phyloP scores from a whole-genome alignment of 2,113 vertebrate species.

The Saguinus midas region DNA sequence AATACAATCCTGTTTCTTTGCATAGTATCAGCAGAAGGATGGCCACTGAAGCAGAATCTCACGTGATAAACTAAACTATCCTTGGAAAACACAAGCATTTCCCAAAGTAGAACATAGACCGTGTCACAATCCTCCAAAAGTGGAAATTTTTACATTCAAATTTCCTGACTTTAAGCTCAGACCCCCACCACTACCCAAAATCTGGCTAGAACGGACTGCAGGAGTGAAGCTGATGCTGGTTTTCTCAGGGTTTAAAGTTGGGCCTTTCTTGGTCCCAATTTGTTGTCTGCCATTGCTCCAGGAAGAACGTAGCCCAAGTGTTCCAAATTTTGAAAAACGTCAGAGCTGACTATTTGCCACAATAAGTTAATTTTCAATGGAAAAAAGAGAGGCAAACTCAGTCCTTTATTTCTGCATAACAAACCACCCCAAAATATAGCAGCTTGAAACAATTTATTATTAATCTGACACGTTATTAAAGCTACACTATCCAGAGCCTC shows the following conservation, averaged over 20 bases:
- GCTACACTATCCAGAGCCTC: background rate
- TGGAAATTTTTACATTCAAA: background rate
- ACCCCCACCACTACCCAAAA: background rate
- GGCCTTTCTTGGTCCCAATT: background rate
- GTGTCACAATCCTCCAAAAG: background rate
- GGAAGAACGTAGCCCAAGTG: background rate
- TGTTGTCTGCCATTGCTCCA: background rate
- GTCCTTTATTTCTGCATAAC: background rate
- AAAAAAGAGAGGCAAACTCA: background rate
- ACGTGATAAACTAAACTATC: background rate
- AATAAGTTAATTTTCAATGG: background rate
- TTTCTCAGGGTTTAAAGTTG: background rate
- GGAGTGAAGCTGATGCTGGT: background rate
- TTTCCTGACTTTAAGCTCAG: background rate
- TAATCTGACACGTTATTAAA: background rate
- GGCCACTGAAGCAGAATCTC: background rate
- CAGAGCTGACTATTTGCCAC: background rate
- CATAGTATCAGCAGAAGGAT: background rate
- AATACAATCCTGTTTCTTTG: background rate
- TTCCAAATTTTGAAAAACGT: conserved; percentile 2
- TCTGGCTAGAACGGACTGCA: background rate
- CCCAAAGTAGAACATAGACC: background rate
- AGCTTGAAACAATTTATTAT: background rate
- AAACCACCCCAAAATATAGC: background rate
- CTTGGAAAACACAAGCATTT: background rate